Evolutionary conservation across 2,888 invertebrate genomes (phyloP), one percentile per base, ranked within the genome.

Genomic region (Hypomecis punctinalis): DNA sequence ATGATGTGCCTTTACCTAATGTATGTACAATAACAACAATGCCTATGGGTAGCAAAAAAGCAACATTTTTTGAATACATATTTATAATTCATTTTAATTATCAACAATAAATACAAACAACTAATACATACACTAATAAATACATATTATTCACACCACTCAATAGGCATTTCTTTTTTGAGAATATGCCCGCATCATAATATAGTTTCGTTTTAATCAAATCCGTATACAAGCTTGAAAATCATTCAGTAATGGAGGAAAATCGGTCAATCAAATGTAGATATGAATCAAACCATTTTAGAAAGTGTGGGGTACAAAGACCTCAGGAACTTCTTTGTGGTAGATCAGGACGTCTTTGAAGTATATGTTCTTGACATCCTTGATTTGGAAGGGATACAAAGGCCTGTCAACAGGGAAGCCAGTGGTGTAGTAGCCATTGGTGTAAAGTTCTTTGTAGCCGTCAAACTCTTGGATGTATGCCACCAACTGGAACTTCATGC

Each of bases 401-500:
- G 92, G 93, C 71, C 94, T 89, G 82, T 95, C 91, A 69, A 94
- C 77, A 9, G 94, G 94, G 83, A 85, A 94, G 49, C 94, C 94
- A 11, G 89, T 84, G 3, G 94, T 89, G 69, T 94, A 93, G 76
- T 87, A 94, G 9, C 85, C 85, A 10, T 82, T 77, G 4, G 82
- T 81, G 52, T 59, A 43, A 51, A 72, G 77, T 0, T 71, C 61
- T 4, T 78, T 76, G 62, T 76, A 68, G 43, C 68, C 56, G 11
- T 73, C 72, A 52, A 88, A 87, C 7, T 88, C 81, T 37, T 83
- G 80, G 58, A 90, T 87, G 48, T 94, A 91, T 63, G 94, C 93
- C 84, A 94, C 94, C 62, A 96, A 78, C 70, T 94, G 94, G 90
- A 94, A 94, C 52, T 93, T 92, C 85, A 94, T 91, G 48, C 96